Evolutionary conservation across 2,888 invertebrate species (phyloP), one percentile per base, ranked within the genome.

Genomic region (Cybosia mesomella): DNA sequence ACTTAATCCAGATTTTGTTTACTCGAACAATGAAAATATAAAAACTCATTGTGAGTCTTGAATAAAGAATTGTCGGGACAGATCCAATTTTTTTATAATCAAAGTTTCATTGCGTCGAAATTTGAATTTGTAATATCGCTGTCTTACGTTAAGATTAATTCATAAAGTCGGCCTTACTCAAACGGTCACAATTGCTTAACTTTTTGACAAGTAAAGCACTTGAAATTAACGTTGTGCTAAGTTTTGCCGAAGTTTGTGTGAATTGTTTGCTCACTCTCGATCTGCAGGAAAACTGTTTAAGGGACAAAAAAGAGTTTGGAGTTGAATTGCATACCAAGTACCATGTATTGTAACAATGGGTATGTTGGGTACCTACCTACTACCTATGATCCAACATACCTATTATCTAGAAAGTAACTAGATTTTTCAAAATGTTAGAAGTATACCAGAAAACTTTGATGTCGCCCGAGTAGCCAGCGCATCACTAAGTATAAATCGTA

Each of bases 191-290:
- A 90, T 88, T 87, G 85, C 81, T 54, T 82, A 92, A 91, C 84
- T 90, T 92, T 89, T 87, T 87, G 90, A 91, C 89, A 89, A 89
- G 89, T 86, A 87, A 90, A 90, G 85, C 87, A 83, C 76, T 83
- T 75, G 79, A 87, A 87, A 90, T 89, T 89, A 88, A 85, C 85
- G 86, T 85, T 77, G 76, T 66, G 81, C 78, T 79, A 86, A 86
- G 81, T 86, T 87, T 78, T 36, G 67, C 58, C 67, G 54, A 75
- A 82, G 78, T 79, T 81, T 73, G 72, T 71, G 70, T 69, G 73
- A 76, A 82, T 77, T 80, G 81, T 83, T 84, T 79, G 77, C 70
- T 74, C 72, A 67, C 22, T 49, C 49, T 49, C n/a, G 8, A 49
- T 73, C 72, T 63, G 63, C 65, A 67, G 21, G 67, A 70, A 71